A percentile compares a stretch with the other conserved stretches of the same genome.
These are phyloP conservation scores for Stomorhina lunata DNA, from an alignment of 2,888 invertebrate species.

Conservation along the genomic window DNA sequence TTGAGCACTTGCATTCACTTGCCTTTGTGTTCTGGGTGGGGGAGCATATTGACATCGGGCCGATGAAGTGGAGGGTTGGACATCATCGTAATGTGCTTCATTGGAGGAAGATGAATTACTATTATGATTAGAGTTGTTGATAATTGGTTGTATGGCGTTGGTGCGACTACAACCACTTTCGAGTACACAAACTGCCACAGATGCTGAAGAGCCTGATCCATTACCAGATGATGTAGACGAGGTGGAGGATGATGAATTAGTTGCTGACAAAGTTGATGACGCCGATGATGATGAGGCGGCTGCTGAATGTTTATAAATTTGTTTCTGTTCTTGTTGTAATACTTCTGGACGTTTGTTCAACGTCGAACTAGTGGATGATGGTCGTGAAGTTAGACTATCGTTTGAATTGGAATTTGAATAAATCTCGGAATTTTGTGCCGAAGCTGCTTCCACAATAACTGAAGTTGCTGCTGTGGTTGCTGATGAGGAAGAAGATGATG, in stretches of 20 bases:
- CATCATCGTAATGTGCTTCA: slow-evolving; percentile 68
- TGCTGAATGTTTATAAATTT: slow-evolving; percentile 54
- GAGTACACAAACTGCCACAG: slow-evolving; percentile 40
- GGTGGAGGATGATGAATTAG: slow-evolving; percentile 41
- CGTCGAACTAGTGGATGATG: slow-evolving; percentile 69
- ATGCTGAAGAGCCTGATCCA: slow-evolving; percentile 20
- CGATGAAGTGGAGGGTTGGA: slow-evolving; percentile 76
- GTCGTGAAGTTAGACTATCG: slow-evolving; percentile 72
- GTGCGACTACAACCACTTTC: slow-evolving; percentile 76
- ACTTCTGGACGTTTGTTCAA: slow-evolving; percentile 47
- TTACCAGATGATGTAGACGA: slow-evolving; percentile 33
- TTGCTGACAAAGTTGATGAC: slow-evolving; percentile 68
- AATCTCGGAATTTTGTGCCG: slow-evolving; percentile 68
- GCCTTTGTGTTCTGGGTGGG: slow-evolving; percentile 71
- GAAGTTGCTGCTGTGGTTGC: slow-evolving; percentile 38
- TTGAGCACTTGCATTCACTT: slow-evolving; percentile 77
- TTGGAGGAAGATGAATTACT: slow-evolving; percentile 49
- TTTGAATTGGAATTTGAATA: slow-evolving; percentile 78
- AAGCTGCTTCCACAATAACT: slow-evolving; percentile 69
- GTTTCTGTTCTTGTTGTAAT: slow-evolving; percentile 59
- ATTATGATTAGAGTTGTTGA: slow-evolving; percentile 51
- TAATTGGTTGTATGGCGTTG: slow-evolving; percentile 66
- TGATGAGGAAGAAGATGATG: slow-evolving; percentile 51
- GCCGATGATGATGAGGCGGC: slow-evolving; percentile 47
- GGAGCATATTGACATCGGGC: slow-evolving; percentile 77